A percentile compares a stretch with the other conserved stretches of the same genome.
phyloP scores from a whole-genome alignment of 1,140 invertebrate genomes.

The Lanistes nyassanus region DNA sequence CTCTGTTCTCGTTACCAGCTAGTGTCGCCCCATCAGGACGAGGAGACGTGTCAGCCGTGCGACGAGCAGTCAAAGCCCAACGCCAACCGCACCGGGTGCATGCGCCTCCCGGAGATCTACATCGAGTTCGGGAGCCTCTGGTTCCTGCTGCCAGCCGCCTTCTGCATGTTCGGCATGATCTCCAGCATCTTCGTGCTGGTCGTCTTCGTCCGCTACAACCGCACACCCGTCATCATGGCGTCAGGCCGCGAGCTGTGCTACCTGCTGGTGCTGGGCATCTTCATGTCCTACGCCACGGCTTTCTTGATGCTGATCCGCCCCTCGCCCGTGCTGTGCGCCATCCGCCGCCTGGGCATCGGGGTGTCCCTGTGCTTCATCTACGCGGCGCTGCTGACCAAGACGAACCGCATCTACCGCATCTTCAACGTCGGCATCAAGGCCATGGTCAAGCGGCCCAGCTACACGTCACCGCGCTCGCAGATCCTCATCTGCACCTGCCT shows the following conservation, averaged over 20 bases:
- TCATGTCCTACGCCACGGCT: conserved; percentile 61
- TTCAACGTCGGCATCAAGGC: conserved; percentile 79
- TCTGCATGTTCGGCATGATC: conserved; percentile 70
- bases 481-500: conserved; percentile 87
- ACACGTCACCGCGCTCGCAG: conserved; percentile 94
- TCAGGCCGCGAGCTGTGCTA: conserved; percentile 66
- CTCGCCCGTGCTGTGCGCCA: conserved; percentile 72
- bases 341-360: conserved; percentile 75
- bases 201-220: conserved; percentile 60
- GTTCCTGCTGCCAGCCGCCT: conserved; percentile 71
- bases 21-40: conserved; percentile 65
- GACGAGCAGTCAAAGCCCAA: conserved; percentile 67
- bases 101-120: conserved; percentile 67
- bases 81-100: conserved; percentile 57
- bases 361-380: conserved; percentile 79
- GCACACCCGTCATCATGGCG: conserved; percentile 66
- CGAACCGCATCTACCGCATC: conserved; percentile 79
- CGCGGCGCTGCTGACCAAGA: conserved; percentile 81
- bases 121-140: conserved; percentile 72
- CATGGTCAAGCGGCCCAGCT: conserved; percentile 88
- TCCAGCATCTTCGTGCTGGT: conserved; percentile 56
- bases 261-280: conserved; percentile 65
- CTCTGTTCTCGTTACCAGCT: no score
- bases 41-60: conserved; percentile 74
- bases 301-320: conserved; percentile 68